Evolutionary conservation across 2,113 vertebrate genomes (phyloP), one percentile per base, ranked within the genome.

Genomic region (Podarcis muralis): DNA sequence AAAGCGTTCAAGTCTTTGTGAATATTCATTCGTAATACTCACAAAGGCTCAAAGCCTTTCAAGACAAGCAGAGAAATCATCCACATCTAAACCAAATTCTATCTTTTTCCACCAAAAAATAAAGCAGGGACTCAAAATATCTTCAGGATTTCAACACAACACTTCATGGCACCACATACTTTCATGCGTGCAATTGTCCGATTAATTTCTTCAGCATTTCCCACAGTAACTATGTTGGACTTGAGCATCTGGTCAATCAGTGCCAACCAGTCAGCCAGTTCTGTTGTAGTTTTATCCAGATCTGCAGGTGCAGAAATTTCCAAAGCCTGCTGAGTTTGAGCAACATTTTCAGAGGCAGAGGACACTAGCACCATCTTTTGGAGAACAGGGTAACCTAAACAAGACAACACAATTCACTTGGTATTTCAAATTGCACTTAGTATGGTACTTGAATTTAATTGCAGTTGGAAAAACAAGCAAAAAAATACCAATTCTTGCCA

Each of bases 221-320:
- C 99, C 57, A 99, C 98, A 0, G 99, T 99, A 89, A 99, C 98
- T 48, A 99, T 98, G 94, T 98, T 99, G 81, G 98, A 99, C 96
- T 98, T 99, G 15, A 99, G 98, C 98, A 99, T 99, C 96, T 99
- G 98, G 79, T 98, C 98, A 78, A 99, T 99, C 92, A 99, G 97
- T 25, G 98, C 93, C 81, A 99, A 96, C 99, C 99, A 99, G 94
- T 99, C 97, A 1, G 98, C 97, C 72, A 99, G 96, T 80, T 99
- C 98, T 15, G 98, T 98, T 93, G 98, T 98, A 6, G 98, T 98
- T 95, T 97, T 97, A 90, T 99, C 98, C 92, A 99, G 96, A 95
- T 99, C 98, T n/a, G 96, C 97, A 90, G 98, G 98, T 20, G 97
- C 93, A 84, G 98, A 97, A 20, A 95, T 92, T 81, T 98, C 98